Conservation (phyloP, 2,888 invertebrate species). For the Sesia apiformis region DNA sequence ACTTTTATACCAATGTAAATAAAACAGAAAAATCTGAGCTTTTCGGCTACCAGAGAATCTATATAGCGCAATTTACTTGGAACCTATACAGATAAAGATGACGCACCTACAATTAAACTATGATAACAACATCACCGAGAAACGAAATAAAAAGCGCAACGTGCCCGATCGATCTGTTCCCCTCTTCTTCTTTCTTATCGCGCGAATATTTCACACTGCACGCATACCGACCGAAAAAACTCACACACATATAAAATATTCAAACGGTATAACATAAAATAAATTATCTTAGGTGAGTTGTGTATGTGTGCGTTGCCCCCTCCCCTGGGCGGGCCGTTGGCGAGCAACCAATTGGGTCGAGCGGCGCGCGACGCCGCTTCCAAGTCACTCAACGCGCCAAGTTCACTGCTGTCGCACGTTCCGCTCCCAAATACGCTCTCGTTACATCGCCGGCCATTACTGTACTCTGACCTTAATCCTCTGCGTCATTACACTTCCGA, state of each 20-base stretch:
- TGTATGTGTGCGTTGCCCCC: conserved; percentile 65
- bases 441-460: conserved; percentile 18
- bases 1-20: too few species aligned
- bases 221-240: conserved; percentile 72
- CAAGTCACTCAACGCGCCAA: conserved; percentile 53
- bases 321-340: conserved; percentile 62
- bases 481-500: conserved; percentile 19
- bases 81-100: not conserved
- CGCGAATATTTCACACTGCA: conserved; percentile 74
- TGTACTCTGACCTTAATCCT: conserved; percentile 34
- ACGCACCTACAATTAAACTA: conserved; percentile 36
- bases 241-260: conserved; percentile 75
- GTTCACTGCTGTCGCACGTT: conserved; percentile 28
- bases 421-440: conserved; percentile 10
- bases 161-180: conserved; percentile 70
- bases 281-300: conserved; percentile 72
- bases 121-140: conserved; percentile 44
- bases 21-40: too few species aligned
- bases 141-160: conserved; percentile 68
- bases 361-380: conserved; percentile 70
- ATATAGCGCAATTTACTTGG: not conserved
- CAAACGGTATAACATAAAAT: conserved; percentile 75
- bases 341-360: conserved; percentile 68
- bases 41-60: not conserved
- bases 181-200: conserved; percentile 74